Conservation (phyloP, 2,113 vertebrate species). For the Haplochromis vanheusdeni region DNA sequence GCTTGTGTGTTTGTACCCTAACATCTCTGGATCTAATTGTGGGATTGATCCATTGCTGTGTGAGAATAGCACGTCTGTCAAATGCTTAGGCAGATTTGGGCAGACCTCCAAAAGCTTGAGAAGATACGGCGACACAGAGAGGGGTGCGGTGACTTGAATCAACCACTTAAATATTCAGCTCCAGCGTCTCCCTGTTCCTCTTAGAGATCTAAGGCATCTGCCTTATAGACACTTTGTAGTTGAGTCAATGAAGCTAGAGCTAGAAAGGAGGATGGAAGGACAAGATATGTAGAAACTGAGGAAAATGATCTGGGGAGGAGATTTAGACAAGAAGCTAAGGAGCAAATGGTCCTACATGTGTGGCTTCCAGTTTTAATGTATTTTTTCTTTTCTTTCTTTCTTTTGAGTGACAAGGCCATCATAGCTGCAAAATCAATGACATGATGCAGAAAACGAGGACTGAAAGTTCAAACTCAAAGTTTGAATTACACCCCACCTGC, state of each 20-base stretch:
- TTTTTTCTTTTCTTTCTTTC: not conserved
- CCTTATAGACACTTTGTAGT: constrained; percentile 54
- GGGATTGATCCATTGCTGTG: constrained; percentile 23
- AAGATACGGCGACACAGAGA: not conserved
- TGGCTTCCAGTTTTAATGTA: constrained; percentile 53
- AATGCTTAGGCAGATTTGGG: constrained; percentile 24
- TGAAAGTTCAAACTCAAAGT: not conserved
- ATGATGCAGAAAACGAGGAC: constrained; percentile 36
- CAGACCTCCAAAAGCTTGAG: constrained; percentile 14
- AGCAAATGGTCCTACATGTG: constrained; percentile 52
- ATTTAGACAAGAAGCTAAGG: constrained; percentile 38
- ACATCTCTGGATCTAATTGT: constrained; percentile 60
- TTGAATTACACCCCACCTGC: not conserved
- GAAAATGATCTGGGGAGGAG: constrained; percentile 27
- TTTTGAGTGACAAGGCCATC: constrained; percentile 63
- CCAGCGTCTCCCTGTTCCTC: not conserved
- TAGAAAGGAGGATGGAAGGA: constrained; percentile 25
- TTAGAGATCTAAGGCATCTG: constrained; percentile 32
- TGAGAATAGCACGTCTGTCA: constrained; percentile 42
- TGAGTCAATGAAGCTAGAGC: constrained; percentile 48
- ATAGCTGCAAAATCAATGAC: constrained; percentile 31
- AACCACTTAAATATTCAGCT: constrained; percentile 38
- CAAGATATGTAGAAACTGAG: constrained; percentile 36
- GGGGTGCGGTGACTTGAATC: not conserved
- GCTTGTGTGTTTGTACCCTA: not conserved